A percentile compares a stretch with the other conserved stretches of the same genome.
Conservation (phyloP, 1,140 invertebrate species). For the Drosophila oshimai region DNA sequence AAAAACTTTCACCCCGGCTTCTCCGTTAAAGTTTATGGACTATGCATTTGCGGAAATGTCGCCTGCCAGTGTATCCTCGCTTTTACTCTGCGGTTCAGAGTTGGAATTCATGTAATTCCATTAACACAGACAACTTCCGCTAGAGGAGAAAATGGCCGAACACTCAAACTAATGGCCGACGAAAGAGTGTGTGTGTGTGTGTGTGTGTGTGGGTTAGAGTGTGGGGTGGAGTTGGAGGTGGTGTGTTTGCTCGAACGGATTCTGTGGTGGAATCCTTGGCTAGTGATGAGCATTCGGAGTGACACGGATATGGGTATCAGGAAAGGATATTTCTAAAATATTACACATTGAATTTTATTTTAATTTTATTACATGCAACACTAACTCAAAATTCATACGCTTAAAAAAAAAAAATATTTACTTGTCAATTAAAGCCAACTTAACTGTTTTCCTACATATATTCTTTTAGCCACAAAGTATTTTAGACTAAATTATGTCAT, state of each 20-base stretch:
- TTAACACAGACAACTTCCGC: constrained; percentile 75
- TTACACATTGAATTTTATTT: too few species aligned
- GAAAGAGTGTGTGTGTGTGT: constrained; percentile 18
- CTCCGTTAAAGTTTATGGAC: constrained; percentile 47
- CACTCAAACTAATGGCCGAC: constrained; percentile 60
- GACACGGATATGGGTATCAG: too few species aligned
- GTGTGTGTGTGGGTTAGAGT: background rate
- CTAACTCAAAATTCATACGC: too few species aligned
- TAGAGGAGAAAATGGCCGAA: constrained; percentile 62
- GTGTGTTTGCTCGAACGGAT: background rate
- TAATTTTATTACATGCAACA: too few species aligned
- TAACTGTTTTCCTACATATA: too few species aligned
- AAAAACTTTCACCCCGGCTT: constrained; percentile 32
- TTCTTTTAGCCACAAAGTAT: too few species aligned
- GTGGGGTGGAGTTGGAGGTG: background rate
- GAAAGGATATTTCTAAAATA: too few species aligned
- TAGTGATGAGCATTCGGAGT: background rate
- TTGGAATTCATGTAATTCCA: constrained; percentile 77
- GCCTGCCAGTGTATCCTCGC: constrained; percentile 39
- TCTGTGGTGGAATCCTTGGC: background rate
- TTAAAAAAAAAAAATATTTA: too few species aligned
- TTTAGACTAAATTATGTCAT: too few species aligned
- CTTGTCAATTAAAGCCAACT: too few species aligned
- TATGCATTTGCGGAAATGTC: constrained; percentile 56
- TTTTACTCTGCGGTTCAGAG: constrained; percentile 62